phyloP scores from a whole-genome alignment of 2,888 invertebrate genomes.

The Hydroisotoma schaefferi region DNA sequence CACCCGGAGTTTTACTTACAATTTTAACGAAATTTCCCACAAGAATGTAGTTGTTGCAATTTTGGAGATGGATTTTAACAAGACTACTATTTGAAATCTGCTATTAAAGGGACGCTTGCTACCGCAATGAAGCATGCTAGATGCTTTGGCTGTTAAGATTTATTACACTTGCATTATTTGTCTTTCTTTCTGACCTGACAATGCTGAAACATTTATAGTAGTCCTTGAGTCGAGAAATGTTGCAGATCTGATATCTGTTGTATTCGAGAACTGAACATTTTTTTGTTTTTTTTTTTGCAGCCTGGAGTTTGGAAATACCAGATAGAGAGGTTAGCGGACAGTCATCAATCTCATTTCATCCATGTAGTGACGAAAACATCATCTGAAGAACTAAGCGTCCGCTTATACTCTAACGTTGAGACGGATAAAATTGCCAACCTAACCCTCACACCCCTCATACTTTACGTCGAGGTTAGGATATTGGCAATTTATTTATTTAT shows the following conservation, averaged over 20 bases:
- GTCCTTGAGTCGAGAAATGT: constrained; percentile 8
- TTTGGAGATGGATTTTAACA: too few relatives aligned
- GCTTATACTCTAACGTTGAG: constrained; percentile 44
- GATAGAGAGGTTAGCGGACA: constrained; percentile 48
- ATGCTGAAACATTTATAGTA: too few relatives aligned
- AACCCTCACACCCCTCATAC: constrained; percentile 42
- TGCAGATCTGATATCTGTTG: constrained; percentile 6
- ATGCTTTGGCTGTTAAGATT: too few relatives aligned
- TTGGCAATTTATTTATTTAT: background rate
- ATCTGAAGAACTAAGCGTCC: constrained; percentile 46
- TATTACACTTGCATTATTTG: too few relatives aligned
- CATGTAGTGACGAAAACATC: constrained; percentile 48
- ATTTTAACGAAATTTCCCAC: too few relatives aligned
- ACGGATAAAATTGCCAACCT: constrained; percentile 46
- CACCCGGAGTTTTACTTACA: too few relatives aligned
- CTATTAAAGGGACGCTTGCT: too few relatives aligned
- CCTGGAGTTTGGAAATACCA: constrained; percentile 48
- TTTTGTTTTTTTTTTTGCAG: constrained; percentile 33
- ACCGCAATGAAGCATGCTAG: too few relatives aligned
- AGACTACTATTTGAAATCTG: too few relatives aligned
- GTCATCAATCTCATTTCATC: constrained; percentile 47
- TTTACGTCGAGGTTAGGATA: constrained; percentile 44
- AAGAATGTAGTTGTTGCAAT: too few relatives aligned
- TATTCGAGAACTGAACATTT: too few relatives aligned
- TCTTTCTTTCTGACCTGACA: too few relatives aligned